Conservation (phyloP, 2,888 invertebrate species). For the Polylopha cassiicola region DNA sequence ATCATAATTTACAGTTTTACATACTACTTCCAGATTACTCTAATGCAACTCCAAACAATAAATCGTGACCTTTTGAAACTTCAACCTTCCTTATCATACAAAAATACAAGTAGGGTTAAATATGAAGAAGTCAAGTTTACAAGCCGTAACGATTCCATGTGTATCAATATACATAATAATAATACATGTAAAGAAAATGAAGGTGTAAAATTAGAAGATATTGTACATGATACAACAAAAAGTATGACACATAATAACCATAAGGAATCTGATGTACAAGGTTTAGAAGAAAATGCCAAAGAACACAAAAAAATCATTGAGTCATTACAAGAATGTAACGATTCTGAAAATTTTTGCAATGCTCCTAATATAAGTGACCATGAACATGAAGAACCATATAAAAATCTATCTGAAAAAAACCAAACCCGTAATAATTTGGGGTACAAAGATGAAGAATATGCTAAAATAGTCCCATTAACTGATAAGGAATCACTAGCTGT, state of each 20-base stretch:
- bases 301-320: too few species aligned
- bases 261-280: too few species aligned
- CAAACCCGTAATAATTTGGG: too few species aligned
- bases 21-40: slow-evolving; percentile 54
- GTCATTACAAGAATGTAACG: too few species aligned
- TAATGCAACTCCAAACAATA: slow-evolving; percentile 38
- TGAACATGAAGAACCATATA: too few species aligned
- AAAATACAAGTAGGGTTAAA: slow-evolving; percentile 37
- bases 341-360: too few species aligned
- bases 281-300: too few species aligned
- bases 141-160: slow-evolving; percentile 47
- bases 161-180: slow-evolving; percentile 29
- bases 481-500: slow-evolving; percentile 57
- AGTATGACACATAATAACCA: too few species aligned
- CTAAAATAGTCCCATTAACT: slow-evolving; percentile 51
- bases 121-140: slow-evolving; percentile 50
- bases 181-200: slow-evolving; percentile 21
- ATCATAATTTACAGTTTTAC: too few species aligned
- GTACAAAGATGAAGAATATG: slow-evolving; percentile 57
- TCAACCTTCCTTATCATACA: slow-evolving; percentile 43
- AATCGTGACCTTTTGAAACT: slow-evolving; percentile 40
- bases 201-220: too few species aligned
- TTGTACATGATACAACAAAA: too few species aligned
- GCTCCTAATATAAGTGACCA: too few species aligned
- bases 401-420: slow-evolving; percentile 4